Conservation (phyloP, 37 sponge, comb jelly and placozoan genomes). For the Axinella damicornis region DNA sequence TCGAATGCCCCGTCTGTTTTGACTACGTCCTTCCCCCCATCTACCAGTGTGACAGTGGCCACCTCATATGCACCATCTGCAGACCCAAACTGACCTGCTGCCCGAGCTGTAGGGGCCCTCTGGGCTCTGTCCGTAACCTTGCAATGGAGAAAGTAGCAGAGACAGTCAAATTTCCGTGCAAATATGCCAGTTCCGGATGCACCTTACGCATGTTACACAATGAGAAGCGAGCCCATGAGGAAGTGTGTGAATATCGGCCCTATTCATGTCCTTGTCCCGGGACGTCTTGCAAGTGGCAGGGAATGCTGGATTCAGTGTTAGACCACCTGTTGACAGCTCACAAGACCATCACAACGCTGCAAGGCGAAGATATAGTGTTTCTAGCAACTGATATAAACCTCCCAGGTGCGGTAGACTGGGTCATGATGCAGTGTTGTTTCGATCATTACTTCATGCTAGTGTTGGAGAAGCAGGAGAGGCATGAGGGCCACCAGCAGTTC, state of each 20-base stretch:
- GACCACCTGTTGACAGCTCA: constrained; percentile 82
- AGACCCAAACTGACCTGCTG: constrained; percentile 88
- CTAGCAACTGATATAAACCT: constrained; percentile 96
- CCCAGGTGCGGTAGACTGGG: constrained; percentile 98
- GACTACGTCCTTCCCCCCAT: constrained; percentile 98
- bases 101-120: constrained; percentile 91
- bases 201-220: constrained; percentile 72
- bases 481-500: constrained; percentile 94
- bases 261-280: constrained; percentile 97
- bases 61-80: constrained; percentile 92
- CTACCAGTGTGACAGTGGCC: constrained; percentile 95
- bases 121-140: constrained; percentile 89
- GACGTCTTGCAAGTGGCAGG: constrained; percentile 94
- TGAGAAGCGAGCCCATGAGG: constrained; percentile 88
- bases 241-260: constrained; percentile 90
- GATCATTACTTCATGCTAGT: constrained; percentile 94
- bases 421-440: constrained; percentile 98
- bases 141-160: constrained; percentile 98
- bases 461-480: constrained; percentile 95
- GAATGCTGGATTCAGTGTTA: constrained; percentile 83
- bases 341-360: constrained; percentile 94
- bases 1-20: constrained; percentile 98
- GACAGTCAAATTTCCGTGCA: constrained; percentile 92
- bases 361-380: constrained; percentile 98
- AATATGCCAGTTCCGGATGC: constrained; percentile 85